Evolutionary conservation across 2,888 invertebrate species (phyloP).

Genomic region (Heliconius ethilla): DNA sequence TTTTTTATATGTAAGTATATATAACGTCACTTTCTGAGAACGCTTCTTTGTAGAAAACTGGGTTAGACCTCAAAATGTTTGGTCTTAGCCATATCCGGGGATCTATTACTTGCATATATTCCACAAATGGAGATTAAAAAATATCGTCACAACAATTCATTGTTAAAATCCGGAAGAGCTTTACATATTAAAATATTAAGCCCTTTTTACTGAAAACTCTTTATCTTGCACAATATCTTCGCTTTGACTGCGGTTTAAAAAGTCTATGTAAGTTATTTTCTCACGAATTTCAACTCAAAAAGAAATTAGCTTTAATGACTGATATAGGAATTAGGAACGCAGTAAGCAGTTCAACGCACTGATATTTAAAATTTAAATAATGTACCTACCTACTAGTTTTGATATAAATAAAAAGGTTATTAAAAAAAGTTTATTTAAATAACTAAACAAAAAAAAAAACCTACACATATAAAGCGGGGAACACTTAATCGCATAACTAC

Average conservation of each 20-base stretch:
- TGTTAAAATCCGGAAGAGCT: conserved; percentile 69
- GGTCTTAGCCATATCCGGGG: conserved; percentile 65
- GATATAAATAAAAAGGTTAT: not conserved
- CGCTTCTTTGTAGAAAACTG: conserved; percentile 50
- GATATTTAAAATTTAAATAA: not conserved
- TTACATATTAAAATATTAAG: conserved; percentile 40
- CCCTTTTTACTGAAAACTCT: conserved; percentile 39
- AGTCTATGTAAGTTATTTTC: conserved; percentile 43
- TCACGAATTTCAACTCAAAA: conserved; percentile 41
- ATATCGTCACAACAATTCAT: conserved; percentile 65
- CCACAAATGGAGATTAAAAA: conserved; percentile 54
- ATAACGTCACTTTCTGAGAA: conserved; percentile 48
- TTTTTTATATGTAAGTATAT: not conserved
- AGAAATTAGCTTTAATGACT: conserved; percentile 46
- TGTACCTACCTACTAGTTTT: not conserved
- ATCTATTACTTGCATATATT: conserved; percentile 68
- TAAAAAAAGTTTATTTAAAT: not conserved
- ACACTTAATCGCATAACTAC: not conserved
- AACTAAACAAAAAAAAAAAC: not conserved
- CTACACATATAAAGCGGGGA: not conserved
- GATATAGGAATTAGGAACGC: conserved; percentile 21
- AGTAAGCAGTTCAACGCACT: conserved; percentile 17
- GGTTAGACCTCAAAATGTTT: conserved; percentile 50
- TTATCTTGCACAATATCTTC: conserved; percentile 50
- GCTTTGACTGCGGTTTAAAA: conserved; percentile 42